Percentiles rank a stretch among this genome's conserved stretches.
phyloP scores from a whole-genome alignment of 2,797 vertebrate genomes.

The Phoxinus dragarum region DNA sequence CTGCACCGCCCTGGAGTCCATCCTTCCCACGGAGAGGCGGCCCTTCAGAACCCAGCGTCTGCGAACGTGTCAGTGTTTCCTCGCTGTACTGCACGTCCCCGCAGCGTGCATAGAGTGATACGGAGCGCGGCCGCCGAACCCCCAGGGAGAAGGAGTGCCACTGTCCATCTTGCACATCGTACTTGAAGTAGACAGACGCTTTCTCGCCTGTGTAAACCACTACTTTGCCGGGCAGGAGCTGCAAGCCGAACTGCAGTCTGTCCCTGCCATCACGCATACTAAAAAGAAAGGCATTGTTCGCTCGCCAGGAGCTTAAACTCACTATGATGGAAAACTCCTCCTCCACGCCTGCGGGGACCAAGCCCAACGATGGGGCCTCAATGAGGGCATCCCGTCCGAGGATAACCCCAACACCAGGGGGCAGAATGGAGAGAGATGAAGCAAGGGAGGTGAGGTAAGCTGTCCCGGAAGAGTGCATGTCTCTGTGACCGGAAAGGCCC shows the following conservation, averaged over 20 bases:
- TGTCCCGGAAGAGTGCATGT: conserved; percentile 71
- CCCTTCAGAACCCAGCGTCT: conserved; percentile 78
- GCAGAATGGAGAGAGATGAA: conserved; percentile 73
- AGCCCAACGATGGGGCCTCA: conserved; percentile 79
- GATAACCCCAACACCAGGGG: conserved; percentile 80
- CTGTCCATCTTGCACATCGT: conserved; percentile 85
- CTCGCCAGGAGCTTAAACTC: conserved; percentile 86
- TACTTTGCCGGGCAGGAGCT: conserved; percentile 89
- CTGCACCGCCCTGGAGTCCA: conserved; percentile 84
- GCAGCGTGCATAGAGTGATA: conserved; percentile 86
- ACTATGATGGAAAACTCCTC: conserved; percentile 87
- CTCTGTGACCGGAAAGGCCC: conserved; percentile 82
- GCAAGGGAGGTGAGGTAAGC: conserved; percentile 64
- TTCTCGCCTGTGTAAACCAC: conserved; percentile 86
- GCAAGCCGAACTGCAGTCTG: conserved; percentile 89
- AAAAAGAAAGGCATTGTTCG: conserved; percentile 95
- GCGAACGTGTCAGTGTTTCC: conserved; percentile 79
- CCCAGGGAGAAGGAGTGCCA: conserved; percentile 88
- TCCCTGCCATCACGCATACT: conserved; percentile 85
- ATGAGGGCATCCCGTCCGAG: conserved; percentile 79
- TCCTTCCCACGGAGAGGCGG: conserved; percentile 89
- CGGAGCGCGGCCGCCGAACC: conserved; percentile 76
- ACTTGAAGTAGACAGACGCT: conserved; percentile 85
- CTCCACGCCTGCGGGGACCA: conserved; percentile 81
- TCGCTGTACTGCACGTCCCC: conserved; percentile 82